Evolutionary conservation across 92 coral and sea anemone species (phyloP), one percentile per base, ranked within the genome.

Genomic region (Actinostola sp.): DNA sequence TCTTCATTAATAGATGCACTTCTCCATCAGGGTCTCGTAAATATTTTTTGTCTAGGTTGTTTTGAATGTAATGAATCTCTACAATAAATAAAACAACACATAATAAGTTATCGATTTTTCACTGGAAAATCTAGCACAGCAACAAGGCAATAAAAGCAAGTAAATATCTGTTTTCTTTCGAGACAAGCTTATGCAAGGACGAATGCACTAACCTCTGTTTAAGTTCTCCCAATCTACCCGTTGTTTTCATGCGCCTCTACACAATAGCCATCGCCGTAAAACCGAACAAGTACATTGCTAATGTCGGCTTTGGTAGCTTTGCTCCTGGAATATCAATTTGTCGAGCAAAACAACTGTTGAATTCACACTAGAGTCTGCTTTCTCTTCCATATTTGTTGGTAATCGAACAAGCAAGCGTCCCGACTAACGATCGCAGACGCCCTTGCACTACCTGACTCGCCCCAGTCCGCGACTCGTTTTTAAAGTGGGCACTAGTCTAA

Each of bases 171-270:
- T n/a, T n/a, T n/a, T n/a, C n/a, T n/a, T n/a, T n/a, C n/a, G n/a
- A n/a, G n/a, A n/a, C n/a, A n/a, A n/a, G n/a, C n/a, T n/a, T n/a
- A n/a, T n/a, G n/a, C n/a, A n/a, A n/a, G n/a, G n/a, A n/a, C n/a
- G n/a, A n/a, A n/a, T n/a, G n/a, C n/a, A 50, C 34, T 9, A 15
- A 39, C 14, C 44, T 45, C 19, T 69, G 70, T 46, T 28, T 48
- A 19, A 72, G 49, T 24, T 63, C 70, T 6, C 48, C 70, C 24
- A 63, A 48, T 34, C 33, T 65, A 15, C 83, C 83, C 14, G 75
- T 50, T 20, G 82, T 77, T 77, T 77, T 77, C n/a, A n/a, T 14
- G 83, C 83, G 33, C 83, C 77, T 67, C 83, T 67, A 67, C 77
- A 67, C 21, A 67, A 54, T 26, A 77, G 36, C 60, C 36, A 2